A percentile compares a stretch with the other conserved stretches of the same genome.
These are phyloP conservation scores for Hemiprocne comata DNA, from an alignment of 2,113 vertebrate genomes.

Conservation along the genomic window DNA sequence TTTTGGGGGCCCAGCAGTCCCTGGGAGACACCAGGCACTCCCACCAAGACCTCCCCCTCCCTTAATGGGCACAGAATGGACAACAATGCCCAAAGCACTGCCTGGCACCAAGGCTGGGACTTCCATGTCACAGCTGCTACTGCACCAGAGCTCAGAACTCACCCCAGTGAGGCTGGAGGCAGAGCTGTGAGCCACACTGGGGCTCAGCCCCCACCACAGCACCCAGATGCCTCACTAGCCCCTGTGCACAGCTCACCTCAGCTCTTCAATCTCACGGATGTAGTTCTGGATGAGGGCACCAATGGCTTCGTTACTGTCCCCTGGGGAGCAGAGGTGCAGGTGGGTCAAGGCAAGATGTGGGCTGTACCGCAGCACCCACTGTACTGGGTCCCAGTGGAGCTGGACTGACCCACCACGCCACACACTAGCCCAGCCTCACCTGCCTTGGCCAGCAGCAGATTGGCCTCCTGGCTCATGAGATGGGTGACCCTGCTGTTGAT, in stretches of 20 bases:
- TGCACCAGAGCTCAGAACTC: neutral
- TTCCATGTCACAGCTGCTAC: neutral
- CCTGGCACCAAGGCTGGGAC: neutral
- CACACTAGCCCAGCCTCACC: constrained; percentile 59
- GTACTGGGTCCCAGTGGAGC: too few relatives aligned
- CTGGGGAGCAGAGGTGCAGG: constrained; percentile 51
- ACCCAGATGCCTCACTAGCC: neutral
- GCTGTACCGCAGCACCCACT: fast-evolving
- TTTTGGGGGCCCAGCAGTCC: neutral
- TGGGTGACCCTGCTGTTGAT: constrained; percentile 93
- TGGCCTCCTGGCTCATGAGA: constrained; percentile 92
- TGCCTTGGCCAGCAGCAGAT: constrained; percentile 88
- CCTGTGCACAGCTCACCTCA: constrained; percentile 74
- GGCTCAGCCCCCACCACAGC: neutral
- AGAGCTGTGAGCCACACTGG: neutral
- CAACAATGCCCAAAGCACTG: neutral
- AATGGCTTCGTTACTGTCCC: constrained; percentile 91
- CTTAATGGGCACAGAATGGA: neutral
- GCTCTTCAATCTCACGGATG: constrained; percentile 93
- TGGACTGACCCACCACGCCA: fast-evolving
- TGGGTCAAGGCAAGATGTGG: neutral
- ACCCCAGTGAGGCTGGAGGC: fast-evolving
- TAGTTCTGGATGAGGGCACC: constrained; percentile 94
- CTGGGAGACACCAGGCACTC: neutral
- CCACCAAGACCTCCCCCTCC: neutral